These are phyloP conservation scores for Lapara coniferarum DNA, from an alignment of 2,888 invertebrate genomes.

Conservation along the genomic window DNA sequence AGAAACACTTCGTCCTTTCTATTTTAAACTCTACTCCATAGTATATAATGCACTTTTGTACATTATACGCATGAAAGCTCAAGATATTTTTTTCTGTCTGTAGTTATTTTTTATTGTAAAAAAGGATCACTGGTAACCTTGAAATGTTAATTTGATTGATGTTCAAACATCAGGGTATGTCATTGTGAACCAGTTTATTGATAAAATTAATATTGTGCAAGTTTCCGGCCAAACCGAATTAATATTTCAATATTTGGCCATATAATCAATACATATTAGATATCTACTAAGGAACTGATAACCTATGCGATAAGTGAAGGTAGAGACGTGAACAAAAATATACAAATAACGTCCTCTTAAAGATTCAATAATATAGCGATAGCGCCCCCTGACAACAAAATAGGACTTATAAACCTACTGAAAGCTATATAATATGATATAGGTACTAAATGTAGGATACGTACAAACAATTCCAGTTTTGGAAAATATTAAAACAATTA, in stretches of 20 bases:
- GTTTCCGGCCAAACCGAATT: not conserved
- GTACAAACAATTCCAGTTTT: too few species aligned
- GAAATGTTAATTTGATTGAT: constrained; percentile 11
- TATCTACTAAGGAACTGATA: constrained; percentile 27
- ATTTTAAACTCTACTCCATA: not conserved
- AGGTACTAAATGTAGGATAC: too few species aligned
- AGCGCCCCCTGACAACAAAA: not conserved
- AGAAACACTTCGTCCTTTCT: not conserved
- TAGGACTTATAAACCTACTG: too few species aligned
- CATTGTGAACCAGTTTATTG: constrained; percentile 14
- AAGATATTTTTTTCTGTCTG: not conserved
- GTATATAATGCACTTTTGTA: not conserved
- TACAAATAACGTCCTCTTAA: not conserved
- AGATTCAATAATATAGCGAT: not conserved
- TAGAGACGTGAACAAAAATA: not conserved
- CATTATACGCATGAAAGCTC: not conserved
- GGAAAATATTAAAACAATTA: too few species aligned
- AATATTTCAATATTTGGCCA: constrained; percentile 14
- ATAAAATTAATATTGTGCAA: not conserved
- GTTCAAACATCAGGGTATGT: not conserved
- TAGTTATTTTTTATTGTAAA: not conserved
- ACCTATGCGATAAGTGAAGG: not conserved
- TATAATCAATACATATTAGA: constrained; percentile 20
- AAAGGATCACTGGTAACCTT: constrained; percentile 1
- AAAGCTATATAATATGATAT: too few species aligned